A percentile compares a stretch with the other conserved stretches of the same genome.
Conservation (phyloP, 2,888 invertebrate genomes). For the Hanleya hanleyi region DNA sequence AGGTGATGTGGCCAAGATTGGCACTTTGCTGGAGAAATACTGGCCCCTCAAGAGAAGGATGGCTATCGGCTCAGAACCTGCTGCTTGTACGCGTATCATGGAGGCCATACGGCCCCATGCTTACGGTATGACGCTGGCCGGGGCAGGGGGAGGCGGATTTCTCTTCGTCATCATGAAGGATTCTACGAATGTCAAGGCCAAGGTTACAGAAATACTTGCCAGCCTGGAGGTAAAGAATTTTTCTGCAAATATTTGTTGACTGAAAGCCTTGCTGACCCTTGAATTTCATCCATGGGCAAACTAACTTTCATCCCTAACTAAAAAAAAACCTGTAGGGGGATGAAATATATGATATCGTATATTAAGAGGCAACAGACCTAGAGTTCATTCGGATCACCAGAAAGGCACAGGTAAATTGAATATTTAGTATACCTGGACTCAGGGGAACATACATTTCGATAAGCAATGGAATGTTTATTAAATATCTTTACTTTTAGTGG, state of each 20-base stretch:
- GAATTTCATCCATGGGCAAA: no score
- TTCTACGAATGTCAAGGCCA: slow-evolving; percentile 28
- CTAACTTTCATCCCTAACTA: no score
- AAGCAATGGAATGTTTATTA: no score
- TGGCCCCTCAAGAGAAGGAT: slow-evolving; percentile 74
- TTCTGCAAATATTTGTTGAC: no score
- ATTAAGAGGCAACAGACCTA: no score
- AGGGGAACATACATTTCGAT: no score
- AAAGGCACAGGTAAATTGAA: no score
- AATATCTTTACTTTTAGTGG: no score
- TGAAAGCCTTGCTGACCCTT: no score
- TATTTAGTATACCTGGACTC: no score
- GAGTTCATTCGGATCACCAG: no score
- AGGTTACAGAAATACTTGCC: not conserved
- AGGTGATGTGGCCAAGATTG: slow-evolving; percentile 70
- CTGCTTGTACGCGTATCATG: slow-evolving; percentile 67
- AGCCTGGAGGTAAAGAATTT: slow-evolving; percentile 2
- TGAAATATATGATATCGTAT: no score
- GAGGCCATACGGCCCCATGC: slow-evolving; percentile 57
- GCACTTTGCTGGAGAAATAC: slow-evolving; percentile 69
- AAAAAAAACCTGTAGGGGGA: not conserved
- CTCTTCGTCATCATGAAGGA: slow-evolving; percentile 70
- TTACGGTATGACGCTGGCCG: slow-evolving; percentile 71
- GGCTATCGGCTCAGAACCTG: slow-evolving; percentile 74
- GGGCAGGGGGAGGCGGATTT: slow-evolving; percentile 75